Conservation (phyloP, 2,888 invertebrate species). For the Heliothis peltigera region DNA sequence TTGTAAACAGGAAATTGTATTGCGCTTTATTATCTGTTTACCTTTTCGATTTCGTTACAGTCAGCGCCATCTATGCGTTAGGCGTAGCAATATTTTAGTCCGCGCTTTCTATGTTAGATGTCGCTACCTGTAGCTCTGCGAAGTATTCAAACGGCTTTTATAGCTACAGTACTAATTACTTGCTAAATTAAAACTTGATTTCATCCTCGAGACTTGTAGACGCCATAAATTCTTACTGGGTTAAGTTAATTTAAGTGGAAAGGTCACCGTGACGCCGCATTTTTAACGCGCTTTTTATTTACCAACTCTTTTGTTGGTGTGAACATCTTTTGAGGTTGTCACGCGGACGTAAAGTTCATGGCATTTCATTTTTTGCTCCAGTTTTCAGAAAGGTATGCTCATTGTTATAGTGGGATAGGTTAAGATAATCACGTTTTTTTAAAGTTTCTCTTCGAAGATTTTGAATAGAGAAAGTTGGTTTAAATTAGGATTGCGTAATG, state of each 20-base stretch:
- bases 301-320: conserved; percentile 40
- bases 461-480: conserved; percentile 53
- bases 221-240: conserved; percentile 49
- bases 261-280: conserved; percentile 47
- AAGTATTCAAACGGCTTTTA: background rate
- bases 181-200: conserved; percentile 53
- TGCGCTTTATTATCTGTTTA: background rate
- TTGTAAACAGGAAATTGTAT: conserved; percentile 16
- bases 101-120: conserved; percentile 55
- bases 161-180: conserved; percentile 42
- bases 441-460: conserved; percentile 54
- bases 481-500: conserved; percentile 49
- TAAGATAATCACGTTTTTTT: conserved; percentile 41
- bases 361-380: conserved; percentile 47
- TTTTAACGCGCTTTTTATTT: conserved; percentile 32
- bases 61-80: conserved; percentile 66
- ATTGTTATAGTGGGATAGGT: conserved; percentile 49
- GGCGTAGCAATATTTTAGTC: conserved; percentile 11
- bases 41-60: conserved; percentile 19
- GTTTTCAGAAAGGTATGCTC: conserved; percentile 36
- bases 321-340: conserved; percentile 44
- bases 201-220: conserved; percentile 48
- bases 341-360: conserved; percentile 45
- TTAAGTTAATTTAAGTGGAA: conserved; percentile 55
- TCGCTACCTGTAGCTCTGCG: conserved; percentile 49